Base-by-base conservation (phyloP, 1,140 invertebrate genomes). In the Drosophila kikkawai region DNA sequence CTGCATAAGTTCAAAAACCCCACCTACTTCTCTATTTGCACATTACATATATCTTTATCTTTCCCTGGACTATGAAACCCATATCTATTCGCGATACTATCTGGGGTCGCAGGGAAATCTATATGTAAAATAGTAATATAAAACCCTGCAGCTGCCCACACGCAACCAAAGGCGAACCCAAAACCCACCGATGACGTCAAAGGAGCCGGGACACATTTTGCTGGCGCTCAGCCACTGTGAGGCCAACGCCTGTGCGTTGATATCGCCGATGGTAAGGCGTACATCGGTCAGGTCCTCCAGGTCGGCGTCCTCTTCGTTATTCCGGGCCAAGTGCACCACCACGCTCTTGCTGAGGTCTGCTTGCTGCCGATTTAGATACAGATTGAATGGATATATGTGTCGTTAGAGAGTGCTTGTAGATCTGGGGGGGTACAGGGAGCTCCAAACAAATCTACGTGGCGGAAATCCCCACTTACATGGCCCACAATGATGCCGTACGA, bases 161-260 rank as follows among this genome's bases (percentile, higher is more conserved):
- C 17, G 51, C 51, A 55, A 55, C 4, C 5, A 6, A 22, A 55
- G 1, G 7, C 4, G 3, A 53, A 9, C 17, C 8, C 17, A 48
- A 63, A 37, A 60, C 71, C 58, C 63, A 92, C 91, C 91, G 65
- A 92, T 83, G 39, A 92, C 91, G 70, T 80, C 81, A 75, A 92
- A 92, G 34, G 91, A 92, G 42, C 91, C 91, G 29, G 91, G 91
- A 58, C 87, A 91, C 91, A 92, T 92, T 90, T 91, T 92, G 37
- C 80, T 82, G 3, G 91, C 91, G 45, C 83, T 88, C 1, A 91
- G 61, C 91, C 91, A 92, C 64, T 92, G 91, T 17, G 91, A 76
- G 7, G 91, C 86, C 61, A 92, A 53, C n/a, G 91, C 70, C 66
- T 92, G 90, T 17, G 79, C 57, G 41, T 91, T 90, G 19, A 92